Percentiles rank a stretch among this genome's conserved stretches.
These are phyloP conservation scores for Sesamia nonagrioides DNA, from an alignment of 1,140 invertebrate species.

Conservation along the genomic window DNA sequence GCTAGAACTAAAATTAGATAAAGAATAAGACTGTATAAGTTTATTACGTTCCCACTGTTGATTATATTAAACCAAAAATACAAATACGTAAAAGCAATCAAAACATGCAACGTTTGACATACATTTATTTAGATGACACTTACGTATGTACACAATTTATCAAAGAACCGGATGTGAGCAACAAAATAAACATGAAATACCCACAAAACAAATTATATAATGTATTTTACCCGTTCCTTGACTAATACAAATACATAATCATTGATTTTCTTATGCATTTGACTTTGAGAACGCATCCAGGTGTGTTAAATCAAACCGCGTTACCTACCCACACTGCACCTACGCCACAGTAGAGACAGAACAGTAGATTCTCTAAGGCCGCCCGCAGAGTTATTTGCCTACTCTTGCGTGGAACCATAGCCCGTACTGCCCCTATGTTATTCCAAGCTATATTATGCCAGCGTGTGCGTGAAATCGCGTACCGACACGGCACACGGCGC, in stretches of 20 bases:
- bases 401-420: too few species aligned
- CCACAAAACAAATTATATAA: conserved; percentile 31
- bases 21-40: too few species aligned
- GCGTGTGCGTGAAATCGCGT: too few species aligned
- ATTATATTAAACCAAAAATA: too few species aligned
- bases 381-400: too few species aligned
- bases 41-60: too few species aligned
- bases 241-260: conserved; percentile 39
- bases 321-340: conserved; percentile 17
- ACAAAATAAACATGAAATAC: conserved; percentile 50
- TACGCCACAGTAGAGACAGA: too few species aligned
- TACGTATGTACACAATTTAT: conserved; percentile 27
- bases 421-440: too few species aligned
- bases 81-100: neutral
- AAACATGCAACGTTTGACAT: conserved; percentile 18
- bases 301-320: conserved; percentile 57
- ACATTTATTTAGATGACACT: conserved; percentile 15
- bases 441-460: too few species aligned
- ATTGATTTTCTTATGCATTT: conserved; percentile 60
- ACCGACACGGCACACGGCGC: too few species aligned
- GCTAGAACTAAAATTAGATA: too few species aligned
- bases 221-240: conserved; percentile 11
- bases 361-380: too few species aligned
- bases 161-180: conserved; percentile 46
- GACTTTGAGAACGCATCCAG: conserved; percentile 77